A percentile compares a stretch with the other conserved stretches of the same genome.
These are phyloP conservation scores for Ctenoplectra terminalis DNA, from an alignment of 1,140 invertebrate genomes.

Conservation along the genomic window DNA sequence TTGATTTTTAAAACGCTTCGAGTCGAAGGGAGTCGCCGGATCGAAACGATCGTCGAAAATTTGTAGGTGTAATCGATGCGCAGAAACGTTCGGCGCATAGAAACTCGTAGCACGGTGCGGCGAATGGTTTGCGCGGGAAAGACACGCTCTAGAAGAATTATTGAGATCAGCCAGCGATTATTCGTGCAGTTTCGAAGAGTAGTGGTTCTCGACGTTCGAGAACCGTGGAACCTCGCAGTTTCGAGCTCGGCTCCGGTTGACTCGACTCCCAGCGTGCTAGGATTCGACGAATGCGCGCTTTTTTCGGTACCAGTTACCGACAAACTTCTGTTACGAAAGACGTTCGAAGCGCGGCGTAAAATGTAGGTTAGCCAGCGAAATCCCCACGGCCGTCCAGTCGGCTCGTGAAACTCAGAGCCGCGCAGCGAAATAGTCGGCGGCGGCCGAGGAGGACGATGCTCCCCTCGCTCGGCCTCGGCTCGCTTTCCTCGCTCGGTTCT, in stretches of 20 bases:
- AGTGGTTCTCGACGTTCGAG: too few species aligned
- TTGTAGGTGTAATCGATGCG: background rate
- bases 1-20: slow-evolving; percentile 24
- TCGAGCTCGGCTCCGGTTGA: too few species aligned
- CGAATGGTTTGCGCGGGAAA: background rate
- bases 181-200: slow-evolving; percentile 37
- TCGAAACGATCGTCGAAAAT: background rate
- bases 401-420: background rate
- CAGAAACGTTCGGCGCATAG: background rate
- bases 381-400: slow-evolving; percentile 53
- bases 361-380: slow-evolving; percentile 74
- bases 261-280: too few species aligned
- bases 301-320: too few species aligned
- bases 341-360: slow-evolving; percentile 65
- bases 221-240: too few species aligned
- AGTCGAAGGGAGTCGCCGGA: background rate
- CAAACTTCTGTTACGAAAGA: too few species aligned
- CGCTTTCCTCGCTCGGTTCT: slow-evolving; percentile 27
- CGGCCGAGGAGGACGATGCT: slow-evolving; percentile 23
- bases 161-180: slow-evolving; percentile 37
- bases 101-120: background rate
- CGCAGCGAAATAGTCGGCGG: slow-evolving; percentile 4
- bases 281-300: too few species aligned
- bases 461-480: slow-evolving; percentile 52
- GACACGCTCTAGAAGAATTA: background rate